Evolutionary conservation across 1,140 invertebrate species (phyloP), one percentile per base, ranked within the genome.

Genomic region (Rhopalosiphum maidis): DNA sequence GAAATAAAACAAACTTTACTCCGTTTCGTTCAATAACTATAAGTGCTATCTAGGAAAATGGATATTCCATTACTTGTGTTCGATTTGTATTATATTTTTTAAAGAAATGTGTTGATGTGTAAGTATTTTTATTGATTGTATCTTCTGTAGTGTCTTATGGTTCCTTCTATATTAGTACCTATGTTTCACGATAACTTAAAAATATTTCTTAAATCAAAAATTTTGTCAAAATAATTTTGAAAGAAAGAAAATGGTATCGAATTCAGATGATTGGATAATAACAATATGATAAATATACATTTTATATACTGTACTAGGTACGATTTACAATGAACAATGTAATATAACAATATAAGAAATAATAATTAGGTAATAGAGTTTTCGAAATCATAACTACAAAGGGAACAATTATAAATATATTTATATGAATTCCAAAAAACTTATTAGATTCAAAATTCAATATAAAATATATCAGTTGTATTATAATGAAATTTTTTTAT

Each of bases 91-190:
- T 48, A 48, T 48, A 2, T 35, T 15, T 87, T 48, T n/a, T n/a
- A 30, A 15, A 25, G 43, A 88, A 1, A 88, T n/a, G 60, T 77
- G 30, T n/a, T n/a, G n/a, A 54, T 51, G n/a, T n/a, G 21, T 23
- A 35, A n/a, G 87, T 54, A 54, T 77, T 77, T n/a, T 77, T 77
- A n/a, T 88, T 88, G 48, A 88, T 88, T 88, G 54, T 51, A 43
- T 35, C 18, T 7, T 48, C n/a, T 4, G 46, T n/a, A 30, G 46
- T n/a, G 21, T 88, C 18, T 88, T 51, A 18, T n/a, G 7, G 6
- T 88, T 51, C 1, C 30, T 88, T 48, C 18, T 37, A 30, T 51
- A 88, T 54, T 51, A 18, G n/a, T 51, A 41, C 41, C 41, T 41
- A 22, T 35, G 22, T 48, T 43, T 51, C 46, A 1, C n/a, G 21